A percentile compares a stretch with the other conserved stretches of the same genome.
phyloP scores from a whole-genome alignment of 2,888 invertebrate species.

The Drosophila koepferae region DNA sequence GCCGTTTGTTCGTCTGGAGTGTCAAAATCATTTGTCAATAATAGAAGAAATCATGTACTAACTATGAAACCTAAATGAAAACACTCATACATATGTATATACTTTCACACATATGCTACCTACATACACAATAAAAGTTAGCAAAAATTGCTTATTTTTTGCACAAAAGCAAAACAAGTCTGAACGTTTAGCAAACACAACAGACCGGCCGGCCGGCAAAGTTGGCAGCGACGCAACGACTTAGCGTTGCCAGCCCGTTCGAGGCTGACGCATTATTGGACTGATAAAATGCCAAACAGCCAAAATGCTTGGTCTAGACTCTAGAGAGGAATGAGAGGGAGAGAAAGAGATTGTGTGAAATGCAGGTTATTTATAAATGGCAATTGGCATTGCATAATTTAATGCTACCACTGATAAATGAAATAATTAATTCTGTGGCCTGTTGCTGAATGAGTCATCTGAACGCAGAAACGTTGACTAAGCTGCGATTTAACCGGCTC shows the following conservation, averaged over 20 bases:
- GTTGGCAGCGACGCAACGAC: conserved; percentile 6
- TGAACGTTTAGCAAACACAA: conserved; percentile 25
- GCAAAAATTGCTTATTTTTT: conserved; percentile 38
- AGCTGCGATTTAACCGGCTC: conserved; percentile 58
- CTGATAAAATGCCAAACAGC: conserved; percentile 57
- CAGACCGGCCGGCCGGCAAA: conserved; percentile 60
- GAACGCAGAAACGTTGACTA: conserved; percentile 43
- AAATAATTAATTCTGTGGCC: conserved; percentile 34
- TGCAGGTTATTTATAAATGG: conserved; percentile 42
- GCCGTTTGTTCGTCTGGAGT: conserved; percentile 37
- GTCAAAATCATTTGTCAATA: conserved; percentile 71
- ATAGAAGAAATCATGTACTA: conserved; percentile 43
- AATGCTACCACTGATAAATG: conserved; percentile 44
- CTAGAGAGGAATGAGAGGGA: background rate
- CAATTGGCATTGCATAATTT: conserved; percentile 56
- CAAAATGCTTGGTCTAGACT: conserved; percentile 18
- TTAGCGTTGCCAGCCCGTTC: conserved; percentile 43
- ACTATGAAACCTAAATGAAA: conserved; percentile 26
- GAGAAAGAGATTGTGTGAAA: conserved; percentile 9
- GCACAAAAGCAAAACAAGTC: conserved; percentile 35
- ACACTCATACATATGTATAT: conserved; percentile 14
- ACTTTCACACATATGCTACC: conserved; percentile 4
- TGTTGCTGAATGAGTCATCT: conserved; percentile 54
- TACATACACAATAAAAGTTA: conserved; percentile 20
- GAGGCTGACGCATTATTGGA: conserved; percentile 45